Evolutionary conservation across 2,113 vertebrate species (phyloP).

Genomic region (Uria aalge): DNA sequence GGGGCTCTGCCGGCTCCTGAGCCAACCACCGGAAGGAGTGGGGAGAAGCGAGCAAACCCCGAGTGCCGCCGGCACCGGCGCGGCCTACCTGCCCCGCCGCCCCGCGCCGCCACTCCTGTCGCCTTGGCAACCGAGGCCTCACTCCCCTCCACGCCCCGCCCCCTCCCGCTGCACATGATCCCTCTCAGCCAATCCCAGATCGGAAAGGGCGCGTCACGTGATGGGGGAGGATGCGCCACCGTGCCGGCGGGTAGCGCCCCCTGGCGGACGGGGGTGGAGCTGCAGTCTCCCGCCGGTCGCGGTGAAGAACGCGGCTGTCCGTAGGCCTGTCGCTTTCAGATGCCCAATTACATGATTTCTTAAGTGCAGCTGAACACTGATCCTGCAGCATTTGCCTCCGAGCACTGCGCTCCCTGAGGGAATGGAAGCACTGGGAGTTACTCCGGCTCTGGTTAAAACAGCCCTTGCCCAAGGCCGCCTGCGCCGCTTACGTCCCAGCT

Average conservation of each 20-base stretch:
- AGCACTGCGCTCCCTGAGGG: too few relatives aligned
- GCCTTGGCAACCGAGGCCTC: neutral
- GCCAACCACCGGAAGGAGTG: neutral
- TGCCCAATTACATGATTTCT: neutral
- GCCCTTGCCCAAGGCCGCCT: fast-evolving
- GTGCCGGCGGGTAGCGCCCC: neutral
- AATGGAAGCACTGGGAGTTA: fast-evolving
- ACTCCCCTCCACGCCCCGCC: fast-evolving
- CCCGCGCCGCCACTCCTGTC: neutral
- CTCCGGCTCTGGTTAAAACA: too few relatives aligned
- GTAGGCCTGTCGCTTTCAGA: fast-evolving
- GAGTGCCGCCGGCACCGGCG: fast-evolving
- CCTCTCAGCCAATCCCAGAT: neutral
- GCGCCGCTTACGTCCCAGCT: neutral
- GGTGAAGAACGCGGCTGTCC: fast-evolving
- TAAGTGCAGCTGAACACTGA: too few relatives aligned
- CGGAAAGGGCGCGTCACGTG: fast-evolving
- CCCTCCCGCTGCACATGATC: neutral
- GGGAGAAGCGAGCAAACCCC: neutral
- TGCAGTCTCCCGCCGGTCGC: fast-evolving
- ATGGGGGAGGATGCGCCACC: fast-evolving
- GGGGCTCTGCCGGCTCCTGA: neutral
- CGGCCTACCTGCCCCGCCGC: neutral
- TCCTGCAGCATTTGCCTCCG: fast-evolving
- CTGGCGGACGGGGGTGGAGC: neutral